Evolutionary conservation across 2,797 vertebrate genomes (phyloP).

Genomic region (Anguilla marmorata): DNA sequence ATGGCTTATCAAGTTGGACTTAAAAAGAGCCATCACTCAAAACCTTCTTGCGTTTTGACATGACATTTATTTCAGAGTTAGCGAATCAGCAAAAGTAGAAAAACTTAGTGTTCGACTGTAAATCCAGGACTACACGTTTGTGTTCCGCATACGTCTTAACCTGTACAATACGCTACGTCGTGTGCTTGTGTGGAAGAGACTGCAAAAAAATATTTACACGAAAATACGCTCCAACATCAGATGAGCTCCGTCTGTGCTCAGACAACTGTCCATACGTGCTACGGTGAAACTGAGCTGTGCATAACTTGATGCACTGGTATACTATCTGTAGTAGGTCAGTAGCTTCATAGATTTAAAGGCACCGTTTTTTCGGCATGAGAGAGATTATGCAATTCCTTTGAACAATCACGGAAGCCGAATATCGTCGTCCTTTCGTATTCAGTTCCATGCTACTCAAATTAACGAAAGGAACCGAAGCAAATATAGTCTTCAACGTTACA

Average conservation of each 20-base stretch:
- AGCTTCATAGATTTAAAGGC: too few relatives aligned
- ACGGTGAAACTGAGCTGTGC: neutral
- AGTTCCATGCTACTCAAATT: neutral
- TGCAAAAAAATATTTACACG: neutral
- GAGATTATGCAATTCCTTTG: neutral
- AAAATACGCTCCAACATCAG: neutral
- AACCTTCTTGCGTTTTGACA: neutral
- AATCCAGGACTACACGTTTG: neutral
- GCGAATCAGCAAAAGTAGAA: too few relatives aligned
- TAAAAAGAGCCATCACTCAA: neutral
- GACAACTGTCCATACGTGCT: neutral
- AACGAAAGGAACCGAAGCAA: neutral
- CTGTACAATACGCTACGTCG: neutral
- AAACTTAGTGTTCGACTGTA: too few relatives aligned
- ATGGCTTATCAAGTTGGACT: neutral
- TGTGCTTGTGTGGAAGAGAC: neutral
- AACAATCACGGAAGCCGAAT: neutral
- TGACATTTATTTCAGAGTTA: too few relatives aligned
- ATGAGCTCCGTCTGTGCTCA: neutral
- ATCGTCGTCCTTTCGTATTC: neutral
- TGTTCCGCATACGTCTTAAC: neutral
- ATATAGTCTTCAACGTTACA: neutral
- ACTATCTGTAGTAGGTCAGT: too few relatives aligned
- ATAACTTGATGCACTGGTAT: too few relatives aligned
- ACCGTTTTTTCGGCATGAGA: too few relatives aligned